Percentiles rank a stretch among this genome's conserved stretches.
phyloP scores from a whole-genome alignment of 2,113 vertebrate species.

The Onychostoma macrolepis region DNA sequence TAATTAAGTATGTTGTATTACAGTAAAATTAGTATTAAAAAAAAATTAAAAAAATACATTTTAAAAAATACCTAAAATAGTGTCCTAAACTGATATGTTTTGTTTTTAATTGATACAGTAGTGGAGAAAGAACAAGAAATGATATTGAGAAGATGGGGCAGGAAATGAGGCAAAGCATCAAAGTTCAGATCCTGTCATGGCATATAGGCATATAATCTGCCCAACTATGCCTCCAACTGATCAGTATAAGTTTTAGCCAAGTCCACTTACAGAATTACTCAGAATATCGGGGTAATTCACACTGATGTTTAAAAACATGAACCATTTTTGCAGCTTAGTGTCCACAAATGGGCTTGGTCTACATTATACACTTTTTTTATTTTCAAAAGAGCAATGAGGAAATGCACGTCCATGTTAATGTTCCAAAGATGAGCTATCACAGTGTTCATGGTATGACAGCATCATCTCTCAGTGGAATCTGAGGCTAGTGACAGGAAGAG shows the following conservation, averaged over 20 bases:
- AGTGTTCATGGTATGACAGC: not conserved
- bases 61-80: too few species aligned
- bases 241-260: not conserved
- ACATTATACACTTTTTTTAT: not conserved
- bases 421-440: not conserved
- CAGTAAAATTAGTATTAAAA: too few species aligned
- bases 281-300: not conserved
- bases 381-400: not conserved
- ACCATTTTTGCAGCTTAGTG: not conserved
- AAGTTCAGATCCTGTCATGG: not conserved
- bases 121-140: not conserved
- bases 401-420: not conserved
- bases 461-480: conserved; percentile 12
- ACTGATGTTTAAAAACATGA: not conserved
- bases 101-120: not conserved
- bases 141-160: not conserved
- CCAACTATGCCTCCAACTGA: not conserved
- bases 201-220: not conserved
- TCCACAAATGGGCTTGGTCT: not conserved
- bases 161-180: not conserved
- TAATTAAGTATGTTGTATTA: too few species aligned
- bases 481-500: not conserved
- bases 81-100: not conserved
- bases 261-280: not conserved
- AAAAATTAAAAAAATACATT: too few species aligned